Conservation (phyloP, 2,113 vertebrate genomes). For the Prunella fulvescens region DNA sequence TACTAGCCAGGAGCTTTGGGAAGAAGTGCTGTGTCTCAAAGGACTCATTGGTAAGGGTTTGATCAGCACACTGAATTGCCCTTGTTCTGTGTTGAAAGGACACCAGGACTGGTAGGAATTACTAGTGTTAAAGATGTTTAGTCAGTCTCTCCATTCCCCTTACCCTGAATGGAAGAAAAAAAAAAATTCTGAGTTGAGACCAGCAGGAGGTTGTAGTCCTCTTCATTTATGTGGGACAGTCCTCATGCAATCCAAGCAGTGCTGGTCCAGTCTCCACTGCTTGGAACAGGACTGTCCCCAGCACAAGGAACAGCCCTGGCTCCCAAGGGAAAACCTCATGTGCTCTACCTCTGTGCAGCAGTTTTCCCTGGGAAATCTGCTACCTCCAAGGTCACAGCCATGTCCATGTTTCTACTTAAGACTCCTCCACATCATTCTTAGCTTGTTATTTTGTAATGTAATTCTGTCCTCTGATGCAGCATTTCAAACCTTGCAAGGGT, state of each 20-base stretch:
- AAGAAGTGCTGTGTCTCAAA: conserved; percentile 82
- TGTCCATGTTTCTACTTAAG: not conserved
- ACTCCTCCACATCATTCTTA: not conserved
- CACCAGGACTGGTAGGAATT: not conserved
- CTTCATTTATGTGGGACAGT: not conserved
- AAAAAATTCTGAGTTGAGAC: not conserved
- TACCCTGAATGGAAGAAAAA: not conserved
- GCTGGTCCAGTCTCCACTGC: not conserved
- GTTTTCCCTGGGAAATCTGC: not conserved
- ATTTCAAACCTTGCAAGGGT: not conserved
- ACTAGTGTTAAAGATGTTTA: not conserved
- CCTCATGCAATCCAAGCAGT: not conserved
- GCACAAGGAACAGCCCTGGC: not conserved
- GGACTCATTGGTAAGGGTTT: conserved; percentile 85
- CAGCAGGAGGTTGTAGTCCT: not conserved
- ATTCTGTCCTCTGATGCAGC: not conserved
- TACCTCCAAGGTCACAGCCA: not conserved
- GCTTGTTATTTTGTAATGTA: not conserved
- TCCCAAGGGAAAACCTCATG: not conserved
- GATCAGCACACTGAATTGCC: not conserved
- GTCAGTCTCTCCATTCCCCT: not conserved
- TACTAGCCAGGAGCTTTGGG: conserved; percentile 91
- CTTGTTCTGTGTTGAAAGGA: not conserved
- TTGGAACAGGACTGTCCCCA: not conserved
- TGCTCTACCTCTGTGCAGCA: not conserved